These are phyloP conservation scores for Bombycilla garrulus DNA, from an alignment of 2,113 vertebrate genomes.

Conservation along the genomic window DNA sequence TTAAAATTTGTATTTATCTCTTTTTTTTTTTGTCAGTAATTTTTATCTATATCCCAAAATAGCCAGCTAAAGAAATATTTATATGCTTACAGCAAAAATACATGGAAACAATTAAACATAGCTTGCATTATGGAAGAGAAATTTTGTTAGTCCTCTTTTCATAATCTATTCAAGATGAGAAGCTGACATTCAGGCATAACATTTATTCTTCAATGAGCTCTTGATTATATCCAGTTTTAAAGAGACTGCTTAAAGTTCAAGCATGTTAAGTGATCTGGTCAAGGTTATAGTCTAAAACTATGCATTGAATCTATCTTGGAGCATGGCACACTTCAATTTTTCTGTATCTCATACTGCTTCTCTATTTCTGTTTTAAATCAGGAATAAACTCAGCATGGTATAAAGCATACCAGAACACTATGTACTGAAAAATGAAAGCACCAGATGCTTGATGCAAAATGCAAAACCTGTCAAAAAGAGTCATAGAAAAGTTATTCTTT, in stretches of 20 bases:
- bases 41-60: neutral
- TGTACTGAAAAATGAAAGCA: slow-evolving; percentile 55
- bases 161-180: neutral
- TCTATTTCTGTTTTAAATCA: slow-evolving; percentile 52
- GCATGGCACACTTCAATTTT: neutral
- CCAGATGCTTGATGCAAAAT: slow-evolving; percentile 72
- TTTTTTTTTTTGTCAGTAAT: neutral
- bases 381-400: slow-evolving; percentile 15
- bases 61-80: neutral
- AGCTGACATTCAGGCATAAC: neutral
- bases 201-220: neutral
- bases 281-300: neutral
- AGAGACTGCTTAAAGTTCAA: neutral
- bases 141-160: neutral
- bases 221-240: slow-evolving; percentile 14
- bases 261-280: neutral
- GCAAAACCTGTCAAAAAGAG: slow-evolving; percentile 63
- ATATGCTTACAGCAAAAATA: neutral
- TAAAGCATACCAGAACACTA: slow-evolving; percentile 40
- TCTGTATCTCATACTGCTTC: neutral
- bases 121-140: neutral
- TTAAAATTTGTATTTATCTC: neutral
- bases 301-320: neutral
- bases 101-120: neutral
- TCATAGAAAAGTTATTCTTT: slow-evolving; percentile 43